Conservation (phyloP, 1,140 invertebrate species). For the Protaetia brevitarsis region DNA sequence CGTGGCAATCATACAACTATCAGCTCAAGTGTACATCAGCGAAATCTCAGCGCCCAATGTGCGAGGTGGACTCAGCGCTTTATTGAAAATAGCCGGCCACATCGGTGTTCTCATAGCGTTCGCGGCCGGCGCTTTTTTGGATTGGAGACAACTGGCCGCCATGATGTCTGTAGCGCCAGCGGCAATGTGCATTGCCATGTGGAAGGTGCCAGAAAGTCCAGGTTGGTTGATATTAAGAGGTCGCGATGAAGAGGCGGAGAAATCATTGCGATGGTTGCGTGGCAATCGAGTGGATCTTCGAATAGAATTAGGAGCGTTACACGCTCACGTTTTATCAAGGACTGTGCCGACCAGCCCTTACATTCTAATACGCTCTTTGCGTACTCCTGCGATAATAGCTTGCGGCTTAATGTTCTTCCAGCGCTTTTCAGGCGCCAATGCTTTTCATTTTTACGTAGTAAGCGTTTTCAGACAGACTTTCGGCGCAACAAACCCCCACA, state of each 20-base stretch:
- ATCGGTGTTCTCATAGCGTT: conserved; percentile 80
- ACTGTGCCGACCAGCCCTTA: conserved; percentile 35
- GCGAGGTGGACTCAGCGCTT: conserved; percentile 78
- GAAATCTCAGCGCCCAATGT: conserved; percentile 85
- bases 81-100: conserved; percentile 81
- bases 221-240: conserved; percentile 72
- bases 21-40: conserved; percentile 62
- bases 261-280: conserved; percentile 71
- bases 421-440: conserved; percentile 75
- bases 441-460: conserved; percentile 81
- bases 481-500: conserved; percentile 75
- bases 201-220: conserved; percentile 80
- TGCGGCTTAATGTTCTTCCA: conserved; percentile 84
- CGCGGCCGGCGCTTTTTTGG: conserved; percentile 72
- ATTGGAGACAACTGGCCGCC: conserved; percentile 77
- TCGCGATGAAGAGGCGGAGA: conserved; percentile 73
- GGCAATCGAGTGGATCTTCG: conserved; percentile 70
- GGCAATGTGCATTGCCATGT: conserved; percentile 63
- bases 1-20: conserved; percentile 74
- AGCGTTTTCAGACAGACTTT: conserved; percentile 75
- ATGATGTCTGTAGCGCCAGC: conserved; percentile 71
- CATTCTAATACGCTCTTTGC: conserved; percentile 36
- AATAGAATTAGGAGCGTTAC: conserved; percentile 64
- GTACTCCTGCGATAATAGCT: conserved; percentile 69
- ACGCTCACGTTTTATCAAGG: conserved; percentile 62